phyloP scores from a whole-genome alignment of 23 tunicate species.

The Phallusia fumigata region DNA sequence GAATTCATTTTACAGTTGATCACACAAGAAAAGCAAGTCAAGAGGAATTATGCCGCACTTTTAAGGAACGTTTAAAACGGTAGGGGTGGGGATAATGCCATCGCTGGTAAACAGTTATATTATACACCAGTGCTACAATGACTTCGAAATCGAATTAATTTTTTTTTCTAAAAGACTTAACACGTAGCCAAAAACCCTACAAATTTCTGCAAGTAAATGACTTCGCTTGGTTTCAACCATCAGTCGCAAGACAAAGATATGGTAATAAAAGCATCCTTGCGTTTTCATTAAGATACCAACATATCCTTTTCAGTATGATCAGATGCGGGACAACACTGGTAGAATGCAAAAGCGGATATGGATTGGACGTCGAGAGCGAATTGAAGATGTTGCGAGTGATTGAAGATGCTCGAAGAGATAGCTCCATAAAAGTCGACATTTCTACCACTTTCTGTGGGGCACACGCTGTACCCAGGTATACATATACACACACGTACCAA shows the following conservation, averaged over 20 bases:
- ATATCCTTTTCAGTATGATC: slow-evolving; percentile 53
- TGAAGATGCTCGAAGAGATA: slow-evolving; percentile 56
- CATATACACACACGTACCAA: too few species aligned
- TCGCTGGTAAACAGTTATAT: too few species aligned
- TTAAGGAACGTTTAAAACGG: slow-evolving; percentile 66
- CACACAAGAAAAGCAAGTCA: slow-evolving; percentile 79
- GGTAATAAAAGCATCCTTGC: too few species aligned
- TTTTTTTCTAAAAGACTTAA: too few species aligned
- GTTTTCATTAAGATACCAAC: too few species aligned
- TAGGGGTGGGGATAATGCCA: not conserved
- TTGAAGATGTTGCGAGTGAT: slow-evolving; percentile 89
- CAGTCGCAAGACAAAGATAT: too few species aligned
- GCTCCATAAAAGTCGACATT: slow-evolving; percentile 46
- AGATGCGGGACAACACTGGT: slow-evolving; percentile 82
- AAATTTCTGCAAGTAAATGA: too few species aligned
- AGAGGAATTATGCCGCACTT: slow-evolving; percentile 50
- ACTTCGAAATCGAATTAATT: too few species aligned
- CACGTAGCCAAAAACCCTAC: too few species aligned
- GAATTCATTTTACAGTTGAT: slow-evolving; percentile 91
- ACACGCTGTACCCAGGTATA: slow-evolving; percentile 91
- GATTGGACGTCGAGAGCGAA: slow-evolving; percentile 75
- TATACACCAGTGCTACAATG: too few species aligned
- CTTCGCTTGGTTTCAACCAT: too few species aligned
- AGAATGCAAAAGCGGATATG: slow-evolving; percentile 97
- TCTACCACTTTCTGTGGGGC: slow-evolving; percentile 90